phyloP scores from a whole-genome alignment of 2,113 vertebrate species.

The Electrona antarctica region DNA sequence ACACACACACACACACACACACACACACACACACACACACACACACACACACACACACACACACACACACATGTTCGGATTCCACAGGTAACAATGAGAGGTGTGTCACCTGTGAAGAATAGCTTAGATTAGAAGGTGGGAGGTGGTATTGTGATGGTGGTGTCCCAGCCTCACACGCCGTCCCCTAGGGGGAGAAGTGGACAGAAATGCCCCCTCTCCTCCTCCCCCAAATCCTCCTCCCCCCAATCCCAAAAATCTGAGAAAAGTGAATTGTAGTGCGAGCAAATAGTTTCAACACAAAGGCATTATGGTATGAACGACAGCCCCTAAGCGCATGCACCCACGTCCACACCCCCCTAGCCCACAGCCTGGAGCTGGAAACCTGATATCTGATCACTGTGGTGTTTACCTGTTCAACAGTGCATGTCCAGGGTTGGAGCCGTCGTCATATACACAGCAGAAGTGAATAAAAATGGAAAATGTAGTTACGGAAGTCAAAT shows the following conservation, averaged over 20 bases:
- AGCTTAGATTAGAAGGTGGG: conserved; percentile 7
- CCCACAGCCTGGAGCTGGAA: conserved; percentile 1
- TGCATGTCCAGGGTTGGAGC: background rate
- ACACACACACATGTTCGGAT: background rate
- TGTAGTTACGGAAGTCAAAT: too few species aligned
- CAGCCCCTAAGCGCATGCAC: too few species aligned
- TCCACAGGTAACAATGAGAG: conserved; percentile 51
- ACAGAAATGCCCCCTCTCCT: background rate
- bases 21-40: too few species aligned
- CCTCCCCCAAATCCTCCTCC: background rate
- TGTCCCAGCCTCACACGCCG: background rate
- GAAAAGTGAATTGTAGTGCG: too few species aligned
- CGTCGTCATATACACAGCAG: background rate
- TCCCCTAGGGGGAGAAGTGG: conserved; percentile 8
- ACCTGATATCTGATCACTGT: conserved; percentile 5
- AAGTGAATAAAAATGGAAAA: too few species aligned
- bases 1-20: too few species aligned
- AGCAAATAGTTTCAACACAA: background rate
- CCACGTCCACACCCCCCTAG: background rate
- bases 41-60: too few species aligned
- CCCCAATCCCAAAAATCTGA: background rate
- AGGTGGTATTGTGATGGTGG: too few species aligned
- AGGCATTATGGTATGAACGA: background rate
- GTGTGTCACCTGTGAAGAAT: conserved; percentile 52
- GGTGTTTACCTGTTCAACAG: conserved; percentile 21